phyloP scores from a whole-genome alignment of 2,888 invertebrate genomes.

The Brenthis daphne region DNA sequence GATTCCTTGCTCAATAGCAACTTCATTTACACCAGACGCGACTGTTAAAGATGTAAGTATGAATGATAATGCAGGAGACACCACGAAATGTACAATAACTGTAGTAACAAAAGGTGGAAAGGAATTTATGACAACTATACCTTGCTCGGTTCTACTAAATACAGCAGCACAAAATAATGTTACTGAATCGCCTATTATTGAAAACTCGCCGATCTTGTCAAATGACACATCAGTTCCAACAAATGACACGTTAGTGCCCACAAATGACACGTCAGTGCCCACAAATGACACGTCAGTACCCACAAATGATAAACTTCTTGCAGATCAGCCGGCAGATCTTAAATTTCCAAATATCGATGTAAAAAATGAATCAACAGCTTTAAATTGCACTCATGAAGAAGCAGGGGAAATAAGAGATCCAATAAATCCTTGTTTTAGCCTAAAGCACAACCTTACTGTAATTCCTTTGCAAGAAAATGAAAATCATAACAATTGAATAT shows the following conservation, averaged over 20 bases:
- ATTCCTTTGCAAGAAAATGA: slow-evolving; percentile 54
- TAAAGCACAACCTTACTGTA: slow-evolving; percentile 67
- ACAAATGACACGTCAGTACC: slow-evolving; percentile 42
- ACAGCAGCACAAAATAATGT: slow-evolving; percentile 76
- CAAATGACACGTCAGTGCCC: slow-evolving; percentile 42
- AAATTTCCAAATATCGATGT: slow-evolving; percentile 47
- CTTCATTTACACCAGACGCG: slow-evolving; percentile 75
- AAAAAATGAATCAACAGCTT: slow-evolving; percentile 42
- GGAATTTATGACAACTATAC: slow-evolving; percentile 76
- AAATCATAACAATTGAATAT: slow-evolving; percentile 26
- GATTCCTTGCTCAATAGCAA: slow-evolving; percentile 78
- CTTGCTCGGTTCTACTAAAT: slow-evolving; percentile 72
- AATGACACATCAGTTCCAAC: slow-evolving; percentile 42
- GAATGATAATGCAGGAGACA: slow-evolving; percentile 56
- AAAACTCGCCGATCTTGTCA: slow-evolving; percentile 44
- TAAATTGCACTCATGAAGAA: slow-evolving; percentile 56
- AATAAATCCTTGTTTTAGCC: slow-evolving; percentile 69
- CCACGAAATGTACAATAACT: slow-evolving; percentile 73
- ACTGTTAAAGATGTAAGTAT: slow-evolving; percentile 62
- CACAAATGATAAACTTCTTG: slow-evolving; percentile 37
- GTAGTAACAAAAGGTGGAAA: slow-evolving; percentile 67
- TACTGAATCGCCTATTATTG: slow-evolving; percentile 61
- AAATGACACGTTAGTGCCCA: slow-evolving; percentile 42
- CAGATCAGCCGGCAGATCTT: slow-evolving; percentile 53
- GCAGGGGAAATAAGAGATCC: slow-evolving; percentile 65